Conservation (phyloP, 2,888 invertebrate genomes). For the Drosophila percnosoma region DNA sequence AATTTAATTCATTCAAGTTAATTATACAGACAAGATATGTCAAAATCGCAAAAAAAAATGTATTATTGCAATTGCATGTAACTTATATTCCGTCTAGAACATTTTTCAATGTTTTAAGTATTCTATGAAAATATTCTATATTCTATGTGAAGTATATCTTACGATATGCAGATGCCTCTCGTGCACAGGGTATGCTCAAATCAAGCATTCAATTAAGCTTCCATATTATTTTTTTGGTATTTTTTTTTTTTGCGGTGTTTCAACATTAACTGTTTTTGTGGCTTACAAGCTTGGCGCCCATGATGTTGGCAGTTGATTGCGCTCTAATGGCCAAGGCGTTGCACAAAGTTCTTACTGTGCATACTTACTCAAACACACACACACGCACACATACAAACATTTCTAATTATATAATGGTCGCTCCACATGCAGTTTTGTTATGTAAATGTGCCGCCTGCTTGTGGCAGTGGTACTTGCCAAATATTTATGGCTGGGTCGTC, state of each 20-base stretch:
- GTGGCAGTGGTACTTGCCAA: constrained; percentile 53
- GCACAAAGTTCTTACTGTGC: constrained; percentile 47
- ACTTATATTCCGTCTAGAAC: not conserved
- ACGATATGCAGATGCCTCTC: not conserved
- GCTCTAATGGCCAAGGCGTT: constrained; percentile 76
- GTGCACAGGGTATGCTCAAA: constrained; percentile 38
- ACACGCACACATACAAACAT: constrained; percentile 44
- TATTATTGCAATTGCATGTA: not conserved
- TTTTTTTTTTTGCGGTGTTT: not conserved
- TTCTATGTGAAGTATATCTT: not conserved
- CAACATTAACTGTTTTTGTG: constrained; percentile 35
- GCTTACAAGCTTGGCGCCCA: constrained; percentile 52
- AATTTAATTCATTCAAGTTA: no score
- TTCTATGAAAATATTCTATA: not conserved
- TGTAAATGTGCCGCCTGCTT: constrained; percentile 68
- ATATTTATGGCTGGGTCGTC: constrained; percentile 70
- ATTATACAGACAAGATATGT: no score
- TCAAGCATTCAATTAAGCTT: not conserved
- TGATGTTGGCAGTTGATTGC: constrained; percentile 74
- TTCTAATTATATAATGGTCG: constrained; percentile 80
- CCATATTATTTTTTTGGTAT: constrained; percentile 4
- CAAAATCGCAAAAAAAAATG: no score
- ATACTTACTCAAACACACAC: constrained; percentile 1
- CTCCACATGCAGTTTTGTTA: constrained; percentile 78
- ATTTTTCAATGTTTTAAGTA: not conserved